These are phyloP conservation scores for Steatornis caripensis DNA, from an alignment of 2,113 vertebrate species.

Conservation along the genomic window DNA sequence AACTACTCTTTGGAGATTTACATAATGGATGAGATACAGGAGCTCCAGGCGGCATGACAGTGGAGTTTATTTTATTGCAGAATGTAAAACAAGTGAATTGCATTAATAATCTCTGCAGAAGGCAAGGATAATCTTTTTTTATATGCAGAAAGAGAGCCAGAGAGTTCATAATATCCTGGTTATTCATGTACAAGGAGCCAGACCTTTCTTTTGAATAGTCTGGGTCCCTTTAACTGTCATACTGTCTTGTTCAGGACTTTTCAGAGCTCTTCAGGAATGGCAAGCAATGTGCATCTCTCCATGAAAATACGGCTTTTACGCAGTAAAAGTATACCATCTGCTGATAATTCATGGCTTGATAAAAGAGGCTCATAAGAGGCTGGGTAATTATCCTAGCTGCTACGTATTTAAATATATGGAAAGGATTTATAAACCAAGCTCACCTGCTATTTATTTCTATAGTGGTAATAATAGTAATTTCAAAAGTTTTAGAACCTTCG, in stretches of 20 bases:
- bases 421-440: background rate
- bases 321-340: background rate
- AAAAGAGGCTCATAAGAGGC: background rate
- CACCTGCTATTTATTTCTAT: background rate
- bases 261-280: background rate
- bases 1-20: slow-evolving; percentile 64
- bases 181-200: background rate
- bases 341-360: background rate
- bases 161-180: background rate
- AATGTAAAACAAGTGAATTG: slow-evolving; percentile 44
- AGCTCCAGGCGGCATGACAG: slow-evolving; percentile 24
- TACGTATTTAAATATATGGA: background rate
- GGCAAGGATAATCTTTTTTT: background rate
- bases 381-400: background rate
- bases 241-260: background rate
- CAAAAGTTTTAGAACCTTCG: background rate
- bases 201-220: background rate
- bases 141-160: background rate
- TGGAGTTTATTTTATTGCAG: slow-evolving; percentile 47
- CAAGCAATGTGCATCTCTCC: background rate
- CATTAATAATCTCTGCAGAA: slow-evolving; percentile 54
- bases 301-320: background rate
- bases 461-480: background rate
- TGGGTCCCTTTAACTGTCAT: background rate
- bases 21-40: slow-evolving; percentile 65